Conservation (phyloP, 1,140 invertebrate species). For the Drosophila equinoxialis region DNA sequence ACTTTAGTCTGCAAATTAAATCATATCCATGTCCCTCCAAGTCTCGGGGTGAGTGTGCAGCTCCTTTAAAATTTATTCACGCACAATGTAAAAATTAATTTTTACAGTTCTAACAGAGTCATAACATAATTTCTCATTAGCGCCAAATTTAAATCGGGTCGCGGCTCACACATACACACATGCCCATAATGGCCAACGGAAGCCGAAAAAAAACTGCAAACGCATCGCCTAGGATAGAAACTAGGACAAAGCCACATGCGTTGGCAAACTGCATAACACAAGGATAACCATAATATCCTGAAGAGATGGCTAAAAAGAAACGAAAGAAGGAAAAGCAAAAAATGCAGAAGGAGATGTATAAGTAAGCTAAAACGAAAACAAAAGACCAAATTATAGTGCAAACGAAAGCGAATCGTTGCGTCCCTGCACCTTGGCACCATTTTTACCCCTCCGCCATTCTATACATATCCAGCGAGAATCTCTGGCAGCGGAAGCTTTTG, state of each 20-base stretch:
- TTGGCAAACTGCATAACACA: conserved; percentile 64
- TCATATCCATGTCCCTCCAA: not conserved
- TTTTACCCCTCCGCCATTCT: conserved; percentile 23
- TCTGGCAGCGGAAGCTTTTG: conserved; percentile 60
- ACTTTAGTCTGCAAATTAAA: conserved; percentile 1
- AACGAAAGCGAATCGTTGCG: conserved; percentile 58
- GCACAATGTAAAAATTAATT: conserved; percentile 12
- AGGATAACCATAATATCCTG: conserved; percentile 54
- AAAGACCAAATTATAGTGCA: conserved; percentile 70
- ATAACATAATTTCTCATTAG: conserved; percentile 79
- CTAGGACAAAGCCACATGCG: conserved; percentile 44
- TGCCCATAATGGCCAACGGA: conserved; percentile 20
- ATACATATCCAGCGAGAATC: conserved; percentile 25
- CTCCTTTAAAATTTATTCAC: not conserved
- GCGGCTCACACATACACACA: conserved; percentile 4
- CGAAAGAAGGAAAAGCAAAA: not conserved
- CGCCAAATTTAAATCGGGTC: conserved; percentile 55
- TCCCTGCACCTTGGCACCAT: conserved; percentile 24
- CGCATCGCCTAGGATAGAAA: conserved; percentile 30
- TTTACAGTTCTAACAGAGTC: conserved; percentile 60
- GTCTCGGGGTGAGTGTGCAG: not conserved
- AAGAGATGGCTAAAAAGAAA: conserved; percentile 18
- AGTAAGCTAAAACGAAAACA: conserved; percentile 46
- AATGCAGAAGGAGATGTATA: conserved; percentile 23
- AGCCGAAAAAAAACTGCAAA: conserved; percentile 23